Base-by-base conservation (phyloP, 2,113 vertebrate genomes). In the Redunca redunca region DNA sequence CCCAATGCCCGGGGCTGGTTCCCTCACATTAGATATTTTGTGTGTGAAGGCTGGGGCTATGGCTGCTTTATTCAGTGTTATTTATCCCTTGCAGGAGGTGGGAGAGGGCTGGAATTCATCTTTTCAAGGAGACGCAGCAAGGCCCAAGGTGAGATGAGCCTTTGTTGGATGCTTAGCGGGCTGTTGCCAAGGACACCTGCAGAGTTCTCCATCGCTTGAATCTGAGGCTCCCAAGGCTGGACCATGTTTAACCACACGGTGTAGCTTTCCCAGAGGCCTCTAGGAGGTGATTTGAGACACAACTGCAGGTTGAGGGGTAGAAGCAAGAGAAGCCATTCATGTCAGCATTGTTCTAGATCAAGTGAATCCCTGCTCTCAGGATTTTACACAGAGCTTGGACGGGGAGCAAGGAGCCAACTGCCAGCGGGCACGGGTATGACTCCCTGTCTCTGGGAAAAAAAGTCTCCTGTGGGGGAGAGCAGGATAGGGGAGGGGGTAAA, bases 211-310 rank as follows among this genome's bases (percentile, higher is more conserved):
- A 5, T 4, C 2, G 8, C 82, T 91, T 40, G 23, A 7, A 12
- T 36, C 57, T 6, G 19, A 80, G 78, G 12, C 58, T 26, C 25
- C 33, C 1, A 2, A 17, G 6, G 36, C 43, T 26, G 1, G 10
- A 0, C 55, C 0, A 1, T 25, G 30, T 40, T 33, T 57, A 46
- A 25, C 6, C 7, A 30, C 23, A 15, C 0, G 8, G 30, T 3
- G 30, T 46, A 2, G 57, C 57, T 52, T 80, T 82, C n/a, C 50
- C 84, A 26, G 86, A 43, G 58, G 48, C 15, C 17, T 46, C n/a
- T 5, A 17, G 93, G 60, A 71, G 36, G 53, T 58, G 46, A 17
- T n/a, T 62, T 26, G 23, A 40, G 58, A 26, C 46, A 19, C 88
- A 87, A 43, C 5, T 8, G 4, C 36, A 94, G 23, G 4, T 10